phyloP scores from a whole-genome alignment of 2,113 vertebrate genomes.

The Gadus macrocephalus region DNA sequence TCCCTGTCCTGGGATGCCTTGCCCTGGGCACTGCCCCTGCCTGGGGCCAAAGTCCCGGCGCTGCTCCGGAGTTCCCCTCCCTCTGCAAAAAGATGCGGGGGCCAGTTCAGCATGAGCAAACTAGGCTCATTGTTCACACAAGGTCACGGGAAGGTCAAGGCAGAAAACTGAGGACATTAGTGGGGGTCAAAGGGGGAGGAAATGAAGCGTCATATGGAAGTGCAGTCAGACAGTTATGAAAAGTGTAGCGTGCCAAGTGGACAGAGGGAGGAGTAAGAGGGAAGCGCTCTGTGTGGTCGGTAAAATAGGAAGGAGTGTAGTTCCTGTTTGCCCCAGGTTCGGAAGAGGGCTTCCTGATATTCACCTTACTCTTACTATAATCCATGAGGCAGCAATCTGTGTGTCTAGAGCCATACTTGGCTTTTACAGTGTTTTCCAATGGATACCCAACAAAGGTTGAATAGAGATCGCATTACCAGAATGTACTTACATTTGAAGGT shows the following conservation, averaged over 20 bases:
- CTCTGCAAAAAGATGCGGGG: slow-evolving; percentile 69
- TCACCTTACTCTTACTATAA: too few species aligned
- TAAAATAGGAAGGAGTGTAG: slow-evolving; percentile 48
- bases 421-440: too few species aligned
- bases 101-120: too few species aligned
- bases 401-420: too few species aligned
- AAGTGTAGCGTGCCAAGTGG: slow-evolving; percentile 20
- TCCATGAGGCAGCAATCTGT: too few species aligned
- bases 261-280: too few species aligned
- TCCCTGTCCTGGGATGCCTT: slow-evolving; percentile 41
- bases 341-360: not conserved
- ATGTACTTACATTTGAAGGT: too few species aligned
- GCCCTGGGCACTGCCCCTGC: slow-evolving; percentile 40
- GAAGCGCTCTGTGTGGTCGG: not conserved
- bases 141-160: slow-evolving; percentile 39
- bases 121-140: slow-evolving; percentile 24
- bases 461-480: too few species aligned
- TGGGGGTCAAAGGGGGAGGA: slow-evolving; percentile 34
- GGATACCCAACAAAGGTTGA: too few species aligned
- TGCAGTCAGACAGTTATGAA: slow-evolving; percentile 29
- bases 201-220: slow-evolving; percentile 27
- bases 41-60: slow-evolving; percentile 47
- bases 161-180: slow-evolving; percentile 21
- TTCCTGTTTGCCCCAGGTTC: slow-evolving; percentile 44
- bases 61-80: slow-evolving; percentile 60